Evolutionary conservation across 2,113 vertebrate genomes (phyloP), one percentile per base, ranked within the genome.

Genomic region (Bombycilla garrulus): DNA sequence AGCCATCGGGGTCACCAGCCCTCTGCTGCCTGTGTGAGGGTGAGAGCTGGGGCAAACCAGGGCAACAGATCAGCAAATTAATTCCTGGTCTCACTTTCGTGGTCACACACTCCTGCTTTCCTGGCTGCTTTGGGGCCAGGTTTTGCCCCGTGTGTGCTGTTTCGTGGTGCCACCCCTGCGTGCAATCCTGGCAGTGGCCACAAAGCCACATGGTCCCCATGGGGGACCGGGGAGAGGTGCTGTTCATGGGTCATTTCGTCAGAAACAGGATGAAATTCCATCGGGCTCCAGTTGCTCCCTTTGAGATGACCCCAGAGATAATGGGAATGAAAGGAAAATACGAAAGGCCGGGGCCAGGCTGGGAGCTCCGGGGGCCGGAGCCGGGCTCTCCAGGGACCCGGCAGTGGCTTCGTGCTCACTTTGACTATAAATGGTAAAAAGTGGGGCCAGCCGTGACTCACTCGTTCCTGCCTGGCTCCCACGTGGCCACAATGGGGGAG

Each of bases 341-440:
- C 42, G 65, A 74, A 86, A 92, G 87, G 87, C 77, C 84, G 65
- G 35, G 76, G 90, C 85, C 38, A 11, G 77, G 77, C 79, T 90
- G 92, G 79, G 94, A 96, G 92, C 91, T 94, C 83, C 2, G 38
- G 93, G 91, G 95, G 87, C 95, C 0, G n/a, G 90, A 93, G 77
- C 92, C 0, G 28, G 60, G 66, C 92, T 96, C 96, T 96, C 93
- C 82, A 89, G 93, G 96, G 93, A 96, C 92, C 71, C 29, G 0
- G 70, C 21, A 23, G 89, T 66, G 91, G 66, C 94, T 94, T 95
- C 87, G 53, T 60, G 73, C 92, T 96, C 79, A 51, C 64, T 96
- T 77, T 96, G 96, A 94, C 97, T 94, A 95, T 97, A 97, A 97
- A 96, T 97, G 96, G 96, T 96, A 96, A 97, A 91, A 91, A 79